Percentiles rank a stretch among this genome's conserved stretches.
phyloP scores from a whole-genome alignment of 2,113 vertebrate genomes.

The Taxidea taxus region DNA sequence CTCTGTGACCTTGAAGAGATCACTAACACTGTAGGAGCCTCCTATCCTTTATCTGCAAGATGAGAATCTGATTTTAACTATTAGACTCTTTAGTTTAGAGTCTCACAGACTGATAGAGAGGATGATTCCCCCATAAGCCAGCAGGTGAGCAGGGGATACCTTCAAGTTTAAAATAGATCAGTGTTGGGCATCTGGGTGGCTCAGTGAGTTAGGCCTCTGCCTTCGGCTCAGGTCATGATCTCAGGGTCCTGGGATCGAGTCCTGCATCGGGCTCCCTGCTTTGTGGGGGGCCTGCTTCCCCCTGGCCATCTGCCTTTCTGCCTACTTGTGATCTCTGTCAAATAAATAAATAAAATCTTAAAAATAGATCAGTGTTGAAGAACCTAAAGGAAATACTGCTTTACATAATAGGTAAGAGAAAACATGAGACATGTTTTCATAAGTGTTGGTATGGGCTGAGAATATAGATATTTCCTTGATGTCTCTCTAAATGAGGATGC shows the following conservation, averaged over 20 bases:
- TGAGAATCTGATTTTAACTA: not conserved
- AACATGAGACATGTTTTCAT: not conserved
- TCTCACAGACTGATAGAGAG: not conserved
- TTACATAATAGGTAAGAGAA: not conserved
- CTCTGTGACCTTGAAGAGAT: not conserved
- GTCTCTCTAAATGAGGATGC: not conserved
- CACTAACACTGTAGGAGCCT: not conserved
- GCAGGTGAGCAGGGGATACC: not conserved
- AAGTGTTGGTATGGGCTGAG: not conserved
- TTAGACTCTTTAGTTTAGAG: constrained; percentile 23
- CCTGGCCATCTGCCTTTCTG: too few species aligned
- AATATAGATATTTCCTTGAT: not conserved
- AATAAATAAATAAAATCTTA: too few species aligned
- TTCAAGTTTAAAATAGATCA: not conserved
- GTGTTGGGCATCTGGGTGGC: not conserved
- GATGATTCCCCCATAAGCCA: not conserved
- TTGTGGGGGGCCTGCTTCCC: too few species aligned
- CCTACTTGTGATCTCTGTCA: too few species aligned
- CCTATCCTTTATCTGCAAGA: not conserved
- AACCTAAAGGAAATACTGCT: not conserved
- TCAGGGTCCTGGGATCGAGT: too few species aligned
- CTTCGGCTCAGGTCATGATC: too few species aligned
- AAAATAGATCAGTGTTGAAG: not conserved
- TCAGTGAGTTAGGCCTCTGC: too few species aligned
- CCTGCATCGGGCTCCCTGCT: too few species aligned